Base-by-base conservation (phyloP, 2,797 vertebrate species). In the Forpus xanthops region DNA sequence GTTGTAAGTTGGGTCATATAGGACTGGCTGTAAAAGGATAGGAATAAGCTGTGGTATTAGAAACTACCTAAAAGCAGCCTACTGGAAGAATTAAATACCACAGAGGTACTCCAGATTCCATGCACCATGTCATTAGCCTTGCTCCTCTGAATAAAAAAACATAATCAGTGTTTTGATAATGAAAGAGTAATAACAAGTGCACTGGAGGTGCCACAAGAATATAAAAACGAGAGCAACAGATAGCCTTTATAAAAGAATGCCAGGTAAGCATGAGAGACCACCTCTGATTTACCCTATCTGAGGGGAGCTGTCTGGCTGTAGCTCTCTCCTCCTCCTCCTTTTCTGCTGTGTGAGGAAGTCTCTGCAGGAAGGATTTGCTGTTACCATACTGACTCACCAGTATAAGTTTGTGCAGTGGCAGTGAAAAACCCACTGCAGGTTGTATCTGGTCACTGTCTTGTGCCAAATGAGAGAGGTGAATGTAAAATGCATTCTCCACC, bases 401-500 rank as follows among this genome's bases (percentile, higher is more conserved):
- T 11, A 55, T 44, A 25, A 8, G 8, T 47, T 12, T n/a, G 33
- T 60, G 56, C 47, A 76, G 44, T 27, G 31, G 15, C 31, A 12
- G 20, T 12, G 37, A 50, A 81, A 56, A 56, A 42, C 37, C 25
- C 27, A 9, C 33, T 21, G 45, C 15, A 10, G 24, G 12, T 27
- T 61, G 11, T 20, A 15, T 10, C 24, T 17, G 45, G 11, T 53
- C 35, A 17, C 23, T 25, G 30, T 31, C 19, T 42, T 5, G 1
- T 31, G 23, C 16, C 52, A 45, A 56, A 25, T 4, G 28, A 42
- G 58, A 58, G 8, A 0, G 55, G 33, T 31, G 44, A 60, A 19
- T 0, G 0, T 20, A 12, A 23, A 45, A 27, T n/a, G 1, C 4
- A 18, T 16, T 39, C 66, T 85, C 17, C 13, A 23, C 19, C 4